Evolutionary conservation across 2,113 vertebrate species (phyloP), one percentile per base, ranked within the genome.

Genomic region (Spilogale gracilis): DNA sequence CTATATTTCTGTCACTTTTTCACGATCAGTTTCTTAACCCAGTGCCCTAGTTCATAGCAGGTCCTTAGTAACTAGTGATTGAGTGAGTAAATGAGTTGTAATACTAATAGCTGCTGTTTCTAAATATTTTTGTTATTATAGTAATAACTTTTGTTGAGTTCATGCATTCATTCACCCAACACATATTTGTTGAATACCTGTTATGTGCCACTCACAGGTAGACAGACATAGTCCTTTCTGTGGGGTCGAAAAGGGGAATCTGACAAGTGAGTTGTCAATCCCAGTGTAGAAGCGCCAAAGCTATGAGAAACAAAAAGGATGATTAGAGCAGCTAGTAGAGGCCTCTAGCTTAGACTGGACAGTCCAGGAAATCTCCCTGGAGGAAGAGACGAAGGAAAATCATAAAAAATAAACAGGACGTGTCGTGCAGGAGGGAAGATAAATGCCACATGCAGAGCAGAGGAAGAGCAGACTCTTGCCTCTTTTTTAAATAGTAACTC

Each of bases 1-100:
- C 67, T 38, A 23, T 71, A 78, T 87, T 79, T 96, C 91, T 94
- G 30, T 67, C 76, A 25, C 18, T 94, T 94, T 97, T 78, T 95
- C 27, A 92, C 69, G 61, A 79, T 90, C 9, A 16, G 20, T 88
- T 96, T 89, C 43, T 87, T 69, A 89, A 76, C 12, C 74, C 32
- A 43, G 4, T 86, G n/a, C 43, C 67, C 67, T 67, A 30, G 10
- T 43, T 93, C 5, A 8, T 50, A 50, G 78, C 23, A 67, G 52
- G 14, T 20, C 54, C 27, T 93, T 89, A 67, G 32, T 69, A 94
- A 91, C 81, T 12, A 94, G 78, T 82, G 56, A 21, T 21, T 69
- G 86, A 83, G 25, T 89, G 43, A 69, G 63, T 89, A 14, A 7
- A 81, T 74, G 21, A 74, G 52, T 61, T 71, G 30, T 54, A 86